Evolutionary conservation across 1,140 invertebrate genomes (phyloP).

Genomic region (Lepidotrigona ventralis): DNA sequence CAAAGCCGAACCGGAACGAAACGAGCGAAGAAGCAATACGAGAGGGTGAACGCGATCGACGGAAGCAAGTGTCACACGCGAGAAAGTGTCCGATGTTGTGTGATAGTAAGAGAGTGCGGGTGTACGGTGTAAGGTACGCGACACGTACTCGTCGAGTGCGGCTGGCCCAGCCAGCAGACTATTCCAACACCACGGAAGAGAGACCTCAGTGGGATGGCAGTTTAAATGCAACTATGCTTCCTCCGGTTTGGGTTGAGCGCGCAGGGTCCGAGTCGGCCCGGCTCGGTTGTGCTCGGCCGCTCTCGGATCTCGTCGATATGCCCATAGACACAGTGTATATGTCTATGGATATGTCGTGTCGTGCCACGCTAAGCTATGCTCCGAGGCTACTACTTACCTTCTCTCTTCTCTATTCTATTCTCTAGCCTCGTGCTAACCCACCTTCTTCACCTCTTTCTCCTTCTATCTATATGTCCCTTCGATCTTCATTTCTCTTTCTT

Average conservation of each 20-base stretch:
- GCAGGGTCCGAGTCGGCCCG: conserved; percentile 72
- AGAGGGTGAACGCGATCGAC: conserved; percentile 1
- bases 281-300: conserved; percentile 67
- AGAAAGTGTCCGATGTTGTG: neutral
- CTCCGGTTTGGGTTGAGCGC: conserved; percentile 72
- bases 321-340: conserved; percentile 75
- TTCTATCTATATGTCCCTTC: neutral
- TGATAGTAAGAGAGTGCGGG: conserved; percentile 13
- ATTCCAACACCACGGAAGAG: conserved; percentile 55
- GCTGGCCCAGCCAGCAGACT: conserved; percentile 58
- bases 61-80: conserved; percentile 14
- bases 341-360: conserved; percentile 74
- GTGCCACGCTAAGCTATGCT: conserved; percentile 43
- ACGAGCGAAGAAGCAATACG: neutral
- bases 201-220: conserved; percentile 70
- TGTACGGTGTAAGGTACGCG: conserved; percentile 20
- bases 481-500: conserved; percentile 25
- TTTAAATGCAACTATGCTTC: conserved; percentile 77
- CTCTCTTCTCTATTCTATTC: neutral
- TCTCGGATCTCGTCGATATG: conserved; percentile 77
- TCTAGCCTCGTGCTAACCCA: neutral
- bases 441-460: neutral
- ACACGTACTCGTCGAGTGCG: conserved; percentile 53
- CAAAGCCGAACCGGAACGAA: neutral
- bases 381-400: neutral